Conservation (phyloP, 2,797 vertebrate genomes). For the Clarias platycephalus region DNA sequence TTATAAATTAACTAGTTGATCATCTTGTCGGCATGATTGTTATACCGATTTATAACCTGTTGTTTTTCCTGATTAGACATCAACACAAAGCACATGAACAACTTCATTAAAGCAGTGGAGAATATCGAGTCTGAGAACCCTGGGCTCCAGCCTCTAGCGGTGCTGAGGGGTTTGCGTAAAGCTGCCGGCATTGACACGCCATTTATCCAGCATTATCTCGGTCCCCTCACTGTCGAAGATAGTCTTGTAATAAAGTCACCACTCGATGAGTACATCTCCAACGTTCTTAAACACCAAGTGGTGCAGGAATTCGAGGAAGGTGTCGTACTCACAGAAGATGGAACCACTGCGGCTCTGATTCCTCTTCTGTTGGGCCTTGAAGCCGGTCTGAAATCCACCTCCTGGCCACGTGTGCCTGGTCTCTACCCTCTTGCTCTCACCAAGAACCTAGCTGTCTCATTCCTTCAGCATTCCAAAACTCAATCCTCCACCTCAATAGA, state of each 20-base stretch:
- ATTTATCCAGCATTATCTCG: constrained; percentile 62
- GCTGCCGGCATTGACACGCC: constrained; percentile 55
- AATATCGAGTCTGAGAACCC: constrained; percentile 63
- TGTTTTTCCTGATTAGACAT: constrained; percentile 52
- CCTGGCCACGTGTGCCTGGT: background rate
- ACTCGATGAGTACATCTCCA: constrained; percentile 60
- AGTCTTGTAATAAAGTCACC: constrained; percentile 38
- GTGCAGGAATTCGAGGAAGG: constrained; percentile 68
- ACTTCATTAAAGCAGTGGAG: constrained; percentile 70
- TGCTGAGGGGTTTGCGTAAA: constrained; percentile 60
- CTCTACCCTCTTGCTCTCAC: constrained; percentile 71
- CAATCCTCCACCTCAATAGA: background rate
- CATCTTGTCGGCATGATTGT: background rate
- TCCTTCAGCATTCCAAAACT: constrained; percentile 57
- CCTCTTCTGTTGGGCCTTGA: constrained; percentile 80
- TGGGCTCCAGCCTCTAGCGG: constrained; percentile 21
- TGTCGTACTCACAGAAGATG: constrained; percentile 80
- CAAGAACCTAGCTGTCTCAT: constrained; percentile 64
- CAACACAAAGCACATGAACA: constrained; percentile 66
- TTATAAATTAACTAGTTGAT: background rate
- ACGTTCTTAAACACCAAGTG: constrained; percentile 61
- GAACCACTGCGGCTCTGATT: constrained; percentile 78
- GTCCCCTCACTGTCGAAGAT: background rate
- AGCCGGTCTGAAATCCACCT: constrained; percentile 65
- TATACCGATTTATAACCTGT: background rate